Percentiles rank a stretch among this genome's conserved stretches.
Evolutionary conservation across 2,113 vertebrate species (phyloP).

Genomic region (Laterallus jamaicensis): DNA sequence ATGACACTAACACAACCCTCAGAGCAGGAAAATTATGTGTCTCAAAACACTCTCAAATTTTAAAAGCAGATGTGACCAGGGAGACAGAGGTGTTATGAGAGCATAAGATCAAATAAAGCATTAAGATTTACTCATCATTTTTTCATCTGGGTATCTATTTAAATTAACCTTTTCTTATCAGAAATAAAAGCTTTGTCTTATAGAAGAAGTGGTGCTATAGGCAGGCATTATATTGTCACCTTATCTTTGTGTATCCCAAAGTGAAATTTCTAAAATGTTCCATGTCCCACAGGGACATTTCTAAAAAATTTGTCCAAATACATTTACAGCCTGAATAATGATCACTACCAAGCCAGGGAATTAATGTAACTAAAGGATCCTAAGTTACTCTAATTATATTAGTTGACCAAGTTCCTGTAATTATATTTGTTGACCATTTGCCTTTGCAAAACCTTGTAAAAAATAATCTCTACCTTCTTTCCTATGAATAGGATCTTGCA

Average conservation of each 20-base stretch:
- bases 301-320: not conserved
- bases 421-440: not conserved
- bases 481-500: constrained; percentile 79
- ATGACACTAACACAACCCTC: not conserved
- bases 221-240: not conserved
- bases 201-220: not conserved
- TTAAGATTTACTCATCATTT: not conserved
- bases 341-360: not conserved
- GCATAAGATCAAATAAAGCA: not conserved
- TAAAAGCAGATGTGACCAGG: not conserved
- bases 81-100: not conserved
- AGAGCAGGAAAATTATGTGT: not conserved
- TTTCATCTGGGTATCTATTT: not conserved
- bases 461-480: constrained; percentile 68
- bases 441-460: not conserved
- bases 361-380: not conserved
- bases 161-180: not conserved
- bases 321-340: not conserved
- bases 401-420: not conserved
- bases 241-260: not conserved
- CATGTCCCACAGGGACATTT: not conserved
- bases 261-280: not conserved
- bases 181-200: not conserved
- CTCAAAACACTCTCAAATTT: not conserved
- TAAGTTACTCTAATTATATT: not conserved